These are phyloP conservation scores for Xestoiulus laeticollis DNA, from an alignment of 2,888 invertebrate genomes.

Conservation along the genomic window DNA sequence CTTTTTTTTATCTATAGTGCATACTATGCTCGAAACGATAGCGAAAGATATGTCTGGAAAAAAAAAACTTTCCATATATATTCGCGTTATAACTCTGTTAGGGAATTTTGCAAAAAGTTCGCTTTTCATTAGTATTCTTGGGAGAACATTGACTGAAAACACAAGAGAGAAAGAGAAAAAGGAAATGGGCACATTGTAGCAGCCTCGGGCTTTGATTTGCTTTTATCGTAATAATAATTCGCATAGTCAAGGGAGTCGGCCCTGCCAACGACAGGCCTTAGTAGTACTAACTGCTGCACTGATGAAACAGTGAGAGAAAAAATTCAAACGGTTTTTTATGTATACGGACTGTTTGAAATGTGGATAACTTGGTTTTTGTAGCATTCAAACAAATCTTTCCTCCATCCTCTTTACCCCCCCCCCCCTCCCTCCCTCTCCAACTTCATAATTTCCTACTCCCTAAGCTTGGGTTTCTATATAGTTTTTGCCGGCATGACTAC, in stretches of 20 bases:
- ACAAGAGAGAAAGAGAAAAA: slow-evolving; percentile 37
- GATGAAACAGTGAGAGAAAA: neutral
- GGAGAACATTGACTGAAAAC: slow-evolving; percentile 32
- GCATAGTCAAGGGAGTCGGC: slow-evolving; percentile 28
- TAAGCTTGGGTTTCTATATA: neutral
- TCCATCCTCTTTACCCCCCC: too few species aligned
- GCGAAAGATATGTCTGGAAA: neutral
- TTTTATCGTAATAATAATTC: slow-evolving; percentile 28
- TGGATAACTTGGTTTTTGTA: neutral
- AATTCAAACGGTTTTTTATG: neutral
- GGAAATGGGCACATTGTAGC: slow-evolving; percentile 21
- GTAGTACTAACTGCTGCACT: neutral
- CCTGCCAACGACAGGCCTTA: slow-evolving; percentile 7
- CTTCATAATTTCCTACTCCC: neutral
- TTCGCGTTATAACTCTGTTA: neutral
- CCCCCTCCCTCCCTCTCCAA: neutral
- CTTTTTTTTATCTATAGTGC: neutral
- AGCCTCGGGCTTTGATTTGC: slow-evolving; percentile 34
- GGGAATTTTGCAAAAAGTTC: neutral
- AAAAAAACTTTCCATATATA: slow-evolving; percentile 8
- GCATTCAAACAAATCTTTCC: neutral
- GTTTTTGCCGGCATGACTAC: neutral
- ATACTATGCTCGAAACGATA: neutral
- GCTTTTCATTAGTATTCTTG: slow-evolving; percentile 33
- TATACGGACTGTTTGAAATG: neutral